Evolutionary conservation across 2,888 invertebrate genomes (phyloP).

Genomic region (Drosophila anceps): DNA sequence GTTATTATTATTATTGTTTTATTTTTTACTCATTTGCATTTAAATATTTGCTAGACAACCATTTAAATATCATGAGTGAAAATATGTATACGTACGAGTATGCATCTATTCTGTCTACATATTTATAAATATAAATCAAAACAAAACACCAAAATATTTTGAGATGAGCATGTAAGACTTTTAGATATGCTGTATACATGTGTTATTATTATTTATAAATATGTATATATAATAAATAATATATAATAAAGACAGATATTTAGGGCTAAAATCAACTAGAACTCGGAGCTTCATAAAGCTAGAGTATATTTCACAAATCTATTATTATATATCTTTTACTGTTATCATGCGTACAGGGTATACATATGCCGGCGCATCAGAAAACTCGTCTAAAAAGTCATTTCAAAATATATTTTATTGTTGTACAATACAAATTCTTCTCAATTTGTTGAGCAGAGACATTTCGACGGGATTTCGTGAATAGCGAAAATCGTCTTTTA

Average conservation of each 20-base stretch:
- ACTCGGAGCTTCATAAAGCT: not conserved
- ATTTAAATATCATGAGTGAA: conserved; percentile 21
- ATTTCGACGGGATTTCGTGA: conserved; percentile 16
- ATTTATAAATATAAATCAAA: conserved; percentile 44
- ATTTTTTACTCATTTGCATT: not conserved
- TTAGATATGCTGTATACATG: conserved; percentile 18
- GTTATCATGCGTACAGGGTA: conserved; percentile 19
- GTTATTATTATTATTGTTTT: not conserved
- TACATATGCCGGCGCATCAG: not conserved
- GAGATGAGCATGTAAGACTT: not conserved
- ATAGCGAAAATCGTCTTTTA: conserved; percentile 18
- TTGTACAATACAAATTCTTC: conserved; percentile 14
- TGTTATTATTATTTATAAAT: not conserved
- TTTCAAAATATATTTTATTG: conserved; percentile 20
- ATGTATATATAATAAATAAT: not conserved
- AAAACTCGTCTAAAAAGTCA: not conserved
- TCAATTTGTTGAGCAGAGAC: conserved; percentile 15
- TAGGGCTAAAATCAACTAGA: not conserved
- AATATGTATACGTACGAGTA: conserved; percentile 1
- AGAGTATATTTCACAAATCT: not conserved
- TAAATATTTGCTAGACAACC: not conserved
- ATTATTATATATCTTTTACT: not conserved
- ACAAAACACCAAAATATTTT: conserved; percentile 19
- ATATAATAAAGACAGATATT: not conserved
- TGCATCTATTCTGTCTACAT: conserved; percentile 22